Base-by-base conservation (phyloP, 2,113 vertebrate genomes). In the Etheostoma cragini region DNA sequence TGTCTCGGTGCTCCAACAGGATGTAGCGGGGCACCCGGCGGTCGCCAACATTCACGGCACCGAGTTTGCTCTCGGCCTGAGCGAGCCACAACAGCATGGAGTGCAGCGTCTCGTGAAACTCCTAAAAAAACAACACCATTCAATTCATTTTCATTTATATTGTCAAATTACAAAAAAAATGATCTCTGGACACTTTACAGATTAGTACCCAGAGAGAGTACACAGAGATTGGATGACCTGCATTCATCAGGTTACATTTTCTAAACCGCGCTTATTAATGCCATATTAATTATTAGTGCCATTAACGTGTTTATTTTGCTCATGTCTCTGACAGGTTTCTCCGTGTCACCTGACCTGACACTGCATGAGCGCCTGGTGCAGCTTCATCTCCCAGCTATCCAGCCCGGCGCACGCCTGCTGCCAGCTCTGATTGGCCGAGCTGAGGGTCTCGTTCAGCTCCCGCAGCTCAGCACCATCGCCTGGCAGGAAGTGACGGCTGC, bases 101-200 rank as follows among this genome's bases (percentile, higher is more conserved):
- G 78, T 97, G 96, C 19, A 96, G 96, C n/a, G 89, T 85, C 81
- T 96, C 92, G 0, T 98, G 97, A 83, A 99, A 98, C 77, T 98
- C 98, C 98, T 99, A 82, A 0, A 78, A 57, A 72, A 88, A 90
- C 42, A 26, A 5, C 21, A 5, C 8, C 35, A 10, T 38, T 10
- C 38, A 38, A 38, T 38, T 38, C 0, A 38, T 10, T 10, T 38
- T 38, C 8, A 38, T 38, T 38, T 38, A 10, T 11, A 38, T 1
- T 38, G 38, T 38, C 35, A 38, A 38, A 10, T 38, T 2, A 0
- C 38, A 38, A 38, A 1, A 42, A 42, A 42, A 3, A 10, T 42
- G 10, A 42, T 42, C 38, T 42, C 38, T 42, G 38, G 38, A 42
- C 10, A 42, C 10, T 11, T 42, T 42, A 42, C 10, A 11, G 38